These are phyloP conservation scores for Drosophila maculinotata DNA, from an alignment of 2,888 invertebrate genomes.

Conservation along the genomic window DNA sequence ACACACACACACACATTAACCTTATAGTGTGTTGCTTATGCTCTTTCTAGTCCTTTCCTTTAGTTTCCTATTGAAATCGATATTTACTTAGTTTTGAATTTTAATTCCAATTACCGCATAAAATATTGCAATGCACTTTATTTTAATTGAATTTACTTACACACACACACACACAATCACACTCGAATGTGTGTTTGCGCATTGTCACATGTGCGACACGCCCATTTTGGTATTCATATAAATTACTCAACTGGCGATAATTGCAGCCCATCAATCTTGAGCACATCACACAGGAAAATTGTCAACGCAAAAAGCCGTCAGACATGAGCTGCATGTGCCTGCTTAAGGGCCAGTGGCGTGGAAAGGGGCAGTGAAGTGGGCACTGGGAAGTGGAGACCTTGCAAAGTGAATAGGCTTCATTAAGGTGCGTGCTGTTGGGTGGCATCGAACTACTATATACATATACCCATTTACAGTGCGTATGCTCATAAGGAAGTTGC, in stretches of 20 bases:
- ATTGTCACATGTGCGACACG: slow-evolving; percentile 65
- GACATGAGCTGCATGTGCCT: slow-evolving; percentile 58
- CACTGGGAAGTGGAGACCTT: neutral
- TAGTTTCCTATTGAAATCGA: slow-evolving; percentile 56
- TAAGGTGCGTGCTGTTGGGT: slow-evolving; percentile 35
- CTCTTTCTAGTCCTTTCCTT: slow-evolving; percentile 43
- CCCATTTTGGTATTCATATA: slow-evolving; percentile 67
- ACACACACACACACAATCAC: slow-evolving; percentile 22
- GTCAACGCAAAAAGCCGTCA: slow-evolving; percentile 76
- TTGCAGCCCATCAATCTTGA: slow-evolving; percentile 78
- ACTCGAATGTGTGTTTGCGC: slow-evolving; percentile 42
- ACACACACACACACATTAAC: slow-evolving; percentile 9
- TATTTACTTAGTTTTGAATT: slow-evolving; percentile 79
- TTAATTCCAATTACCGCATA: slow-evolving; percentile 74
- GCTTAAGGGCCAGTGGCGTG: slow-evolving; percentile 8
- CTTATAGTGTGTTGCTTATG: slow-evolving; percentile 9
- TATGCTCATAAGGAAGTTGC: neutral
- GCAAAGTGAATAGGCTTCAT: slow-evolving; percentile 38
- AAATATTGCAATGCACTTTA: slow-evolving; percentile 76
- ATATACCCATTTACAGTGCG: slow-evolving; percentile 4
- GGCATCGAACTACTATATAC: slow-evolving; percentile 5
- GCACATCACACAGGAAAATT: slow-evolving; percentile 78
- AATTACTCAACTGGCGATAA: slow-evolving; percentile 78
- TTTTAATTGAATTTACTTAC: slow-evolving; percentile 72
- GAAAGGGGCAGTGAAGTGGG: neutral